Evolutionary conservation across 2,797 vertebrate genomes (phyloP), one percentile per base, ranked within the genome.

Genomic region (Avahi laniger): DNA sequence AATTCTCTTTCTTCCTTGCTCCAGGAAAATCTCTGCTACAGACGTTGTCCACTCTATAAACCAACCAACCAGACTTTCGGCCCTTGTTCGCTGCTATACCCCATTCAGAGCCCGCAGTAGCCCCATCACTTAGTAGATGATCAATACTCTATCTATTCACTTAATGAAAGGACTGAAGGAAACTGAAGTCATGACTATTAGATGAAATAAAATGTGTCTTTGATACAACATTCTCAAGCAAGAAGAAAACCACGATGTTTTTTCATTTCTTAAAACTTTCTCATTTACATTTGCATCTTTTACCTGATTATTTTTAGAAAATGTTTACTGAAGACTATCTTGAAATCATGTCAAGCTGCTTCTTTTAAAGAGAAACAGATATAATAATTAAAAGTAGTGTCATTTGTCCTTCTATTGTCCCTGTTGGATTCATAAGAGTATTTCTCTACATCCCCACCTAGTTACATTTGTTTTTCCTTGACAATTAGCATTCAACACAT

Each of bases 391-490:
- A 82, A 88, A 72, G 1, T 5, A 75, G 35, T 75, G 30, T 15
- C 76, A 59, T 65, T 38, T 83, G 33, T 63, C 43, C 22, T 78
- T 65, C 52, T 50, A 3, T n/a, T 61, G 59, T 81, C 35, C 80
- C 33, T 73, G 14, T 28, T 33, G 35, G 57, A 83, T 90, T 38
- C 35, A n/a, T 35, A 41, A 76, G 33, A 61, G 30, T 59, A 63
- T 70, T 90, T 63, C 28, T 80, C 63, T n/a, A 69, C 12, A 50
- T 41, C 15, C 35, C 18, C 9, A 43, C 61, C 52, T 59, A 78
- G 48, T 76, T 78, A 93, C 84, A 80, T 67, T 88, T 87, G n/a
- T 41, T 96, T 96, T 87, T 63, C 89, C 18, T 84, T 69, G 59
- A 89, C 83, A 84, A 52, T 87, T 14, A 79, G 13, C 1, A 63